Percentiles rank a stretch among this genome's conserved stretches.
phyloP scores from a whole-genome alignment of 2,797 vertebrate genomes.

The Discoglossus pictus region DNA sequence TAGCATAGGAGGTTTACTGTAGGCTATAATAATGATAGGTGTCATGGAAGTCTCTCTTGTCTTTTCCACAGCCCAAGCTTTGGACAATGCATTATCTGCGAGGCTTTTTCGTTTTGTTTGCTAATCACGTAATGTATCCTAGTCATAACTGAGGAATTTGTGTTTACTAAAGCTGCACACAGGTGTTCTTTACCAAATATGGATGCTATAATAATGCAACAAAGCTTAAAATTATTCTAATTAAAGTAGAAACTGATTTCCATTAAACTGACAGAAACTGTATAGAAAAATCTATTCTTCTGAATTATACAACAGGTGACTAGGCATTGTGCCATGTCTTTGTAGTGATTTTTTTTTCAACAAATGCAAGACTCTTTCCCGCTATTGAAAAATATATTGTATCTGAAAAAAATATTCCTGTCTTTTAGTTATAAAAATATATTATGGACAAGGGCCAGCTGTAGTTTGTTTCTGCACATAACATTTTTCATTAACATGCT shows the following conservation, averaged over 20 bases:
- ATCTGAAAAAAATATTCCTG: no score
- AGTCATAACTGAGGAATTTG: slow-evolving; percentile 14
- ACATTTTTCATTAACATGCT: no score
- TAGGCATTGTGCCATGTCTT: slow-evolving; percentile 7
- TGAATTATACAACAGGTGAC: slow-evolving; percentile 24
- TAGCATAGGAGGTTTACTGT: no score
- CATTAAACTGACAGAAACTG: background rate
- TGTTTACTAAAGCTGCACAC: background rate
- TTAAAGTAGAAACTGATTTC: slow-evolving; percentile 9
- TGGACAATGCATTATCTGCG: slow-evolving; percentile 6
- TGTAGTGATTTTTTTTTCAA: slow-evolving; percentile 1
- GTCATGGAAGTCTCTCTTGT: no score
- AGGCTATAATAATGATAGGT: no score
- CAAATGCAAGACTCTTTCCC: background rate
- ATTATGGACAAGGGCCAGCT: no score
- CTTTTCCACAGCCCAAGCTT: no score
- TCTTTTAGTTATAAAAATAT: no score
- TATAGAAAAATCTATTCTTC: background rate
- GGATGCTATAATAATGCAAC: background rate
- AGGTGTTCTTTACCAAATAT: slow-evolving; percentile 10
- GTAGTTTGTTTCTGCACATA: no score
- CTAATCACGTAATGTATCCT: slow-evolving; percentile 19
- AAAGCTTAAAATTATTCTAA: slow-evolving; percentile 20
- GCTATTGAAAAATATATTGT: no score
- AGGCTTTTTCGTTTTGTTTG: background rate